A percentile compares a stretch with the other conserved stretches of the same genome.
Evolutionary conservation across 2,888 invertebrate species (phyloP).

Genomic region (Punctoribates punctum): DNA sequence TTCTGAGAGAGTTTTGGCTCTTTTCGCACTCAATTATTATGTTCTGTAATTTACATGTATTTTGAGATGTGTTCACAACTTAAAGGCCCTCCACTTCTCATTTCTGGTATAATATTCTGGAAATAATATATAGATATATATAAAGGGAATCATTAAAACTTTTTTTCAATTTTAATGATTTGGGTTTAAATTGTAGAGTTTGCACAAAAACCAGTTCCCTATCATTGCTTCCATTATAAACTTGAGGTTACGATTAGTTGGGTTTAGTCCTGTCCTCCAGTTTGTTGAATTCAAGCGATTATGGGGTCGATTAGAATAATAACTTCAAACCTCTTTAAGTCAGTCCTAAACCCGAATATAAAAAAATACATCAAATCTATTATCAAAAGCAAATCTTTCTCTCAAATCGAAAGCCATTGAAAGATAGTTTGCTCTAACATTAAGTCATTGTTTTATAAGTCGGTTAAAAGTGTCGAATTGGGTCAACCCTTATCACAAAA

Average conservation of each 20-base stretch:
- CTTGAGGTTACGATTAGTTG: conserved; percentile 27
- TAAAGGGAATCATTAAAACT: conserved; percentile 2
- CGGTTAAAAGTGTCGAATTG: neutral
- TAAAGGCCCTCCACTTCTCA: neutral
- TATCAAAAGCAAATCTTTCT: conserved; percentile 19
- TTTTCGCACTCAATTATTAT: conserved; percentile 20
- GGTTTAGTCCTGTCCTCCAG: conserved; percentile 9
- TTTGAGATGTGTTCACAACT: conserved; percentile 9
- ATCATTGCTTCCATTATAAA: neutral
- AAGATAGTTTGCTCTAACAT: neutral
- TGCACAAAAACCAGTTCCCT: conserved; percentile 18
- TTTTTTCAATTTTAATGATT: conserved; percentile 20
- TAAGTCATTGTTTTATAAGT: conserved; percentile 4
- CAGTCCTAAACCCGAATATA: neutral
- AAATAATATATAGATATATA: conserved; percentile 1
- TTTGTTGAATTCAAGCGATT: neutral
- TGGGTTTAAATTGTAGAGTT: conserved; percentile 22
- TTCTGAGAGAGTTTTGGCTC: conserved; percentile 1
- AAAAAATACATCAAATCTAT: conserved; percentile 18
- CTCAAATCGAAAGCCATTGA: neutral
- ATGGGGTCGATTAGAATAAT: conserved; percentile 27
- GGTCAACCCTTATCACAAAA: neutral
- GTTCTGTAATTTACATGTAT: conserved; percentile 23
- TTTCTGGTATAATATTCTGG: neutral
- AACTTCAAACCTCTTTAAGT: neutral